phyloP scores from a whole-genome alignment of 2,888 invertebrate genomes.

The Himalopsyche kuldschensis region DNA sequence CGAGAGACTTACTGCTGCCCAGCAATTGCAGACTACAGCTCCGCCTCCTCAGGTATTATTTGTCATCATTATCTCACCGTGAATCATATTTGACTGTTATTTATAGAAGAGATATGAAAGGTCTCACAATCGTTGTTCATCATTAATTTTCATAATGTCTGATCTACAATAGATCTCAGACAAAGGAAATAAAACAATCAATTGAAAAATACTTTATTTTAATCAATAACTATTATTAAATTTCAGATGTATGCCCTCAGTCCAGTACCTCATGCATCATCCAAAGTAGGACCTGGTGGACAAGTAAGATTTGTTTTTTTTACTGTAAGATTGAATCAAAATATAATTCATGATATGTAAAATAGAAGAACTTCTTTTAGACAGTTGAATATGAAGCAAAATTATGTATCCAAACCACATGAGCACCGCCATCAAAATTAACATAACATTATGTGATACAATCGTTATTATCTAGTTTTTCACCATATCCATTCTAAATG shows the following conservation, averaged over 20 bases:
- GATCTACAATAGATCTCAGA: too few species aligned
- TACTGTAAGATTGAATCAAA: neutral
- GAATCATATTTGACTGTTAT: neutral
- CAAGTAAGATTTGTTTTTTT: conserved; percentile 19
- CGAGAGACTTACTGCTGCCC: conserved; percentile 56
- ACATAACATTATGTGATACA: too few species aligned
- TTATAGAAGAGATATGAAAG: too few species aligned
- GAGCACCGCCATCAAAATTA: too few species aligned
- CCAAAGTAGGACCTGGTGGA: conserved; percentile 29
- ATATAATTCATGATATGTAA: neutral
- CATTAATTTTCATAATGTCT: too few species aligned
- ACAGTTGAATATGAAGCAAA: neutral
- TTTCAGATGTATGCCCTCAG: conserved; percentile 33
- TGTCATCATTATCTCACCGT: neutral
- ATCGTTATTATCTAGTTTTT: too few species aligned
- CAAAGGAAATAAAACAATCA: too few species aligned
- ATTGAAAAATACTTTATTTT: too few species aligned
- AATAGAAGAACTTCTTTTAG: neutral
- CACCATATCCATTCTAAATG: too few species aligned
- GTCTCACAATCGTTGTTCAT: too few species aligned
- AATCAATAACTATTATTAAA: neutral
- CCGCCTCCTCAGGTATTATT: conserved; percentile 48
- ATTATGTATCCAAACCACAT: too few species aligned
- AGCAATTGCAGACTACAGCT: conserved; percentile 53
- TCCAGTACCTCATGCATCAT: conserved; percentile 24